These are phyloP conservation scores for Avahi laniger DNA, from an alignment of 2,797 vertebrate species.

Conservation along the genomic window DNA sequence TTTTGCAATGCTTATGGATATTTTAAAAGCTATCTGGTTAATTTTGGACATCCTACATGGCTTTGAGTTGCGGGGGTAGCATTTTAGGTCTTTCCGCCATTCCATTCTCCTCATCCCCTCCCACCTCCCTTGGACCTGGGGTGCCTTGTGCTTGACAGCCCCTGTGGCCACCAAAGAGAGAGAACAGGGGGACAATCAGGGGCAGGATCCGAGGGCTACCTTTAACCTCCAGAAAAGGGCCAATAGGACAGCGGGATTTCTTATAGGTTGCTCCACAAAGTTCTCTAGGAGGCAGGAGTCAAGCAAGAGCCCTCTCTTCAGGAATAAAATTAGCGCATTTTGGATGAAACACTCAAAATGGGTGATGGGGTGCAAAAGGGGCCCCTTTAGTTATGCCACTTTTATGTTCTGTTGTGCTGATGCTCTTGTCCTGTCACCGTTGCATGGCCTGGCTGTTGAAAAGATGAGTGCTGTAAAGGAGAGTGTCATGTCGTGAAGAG, in stretches of 20 bases:
- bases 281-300: not conserved
- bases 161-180: not conserved
- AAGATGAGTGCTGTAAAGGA: not conserved
- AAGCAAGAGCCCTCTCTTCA: not conserved
- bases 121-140: not conserved
- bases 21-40: not conserved
- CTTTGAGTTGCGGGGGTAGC: not conserved
- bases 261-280: not conserved
- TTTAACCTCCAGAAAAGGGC: not conserved
- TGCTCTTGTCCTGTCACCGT: not conserved
- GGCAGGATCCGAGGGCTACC: not conserved
- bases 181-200: rapidly evolving
- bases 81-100: not conserved
- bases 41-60: too few species aligned
- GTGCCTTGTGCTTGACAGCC: not conserved
- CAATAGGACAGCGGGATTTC: not conserved
- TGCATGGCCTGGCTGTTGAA: not conserved
- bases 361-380: rapidly evolving
- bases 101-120: rapidly evolving
- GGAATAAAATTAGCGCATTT: not conserved
- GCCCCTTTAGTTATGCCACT: rapidly evolving
- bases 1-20: not conserved
- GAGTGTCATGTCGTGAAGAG: not conserved
- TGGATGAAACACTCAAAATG: not conserved
- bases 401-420: not conserved